Base-by-base conservation (phyloP, 2,797 vertebrate genomes). In the Enteromius treurensis region DNA sequence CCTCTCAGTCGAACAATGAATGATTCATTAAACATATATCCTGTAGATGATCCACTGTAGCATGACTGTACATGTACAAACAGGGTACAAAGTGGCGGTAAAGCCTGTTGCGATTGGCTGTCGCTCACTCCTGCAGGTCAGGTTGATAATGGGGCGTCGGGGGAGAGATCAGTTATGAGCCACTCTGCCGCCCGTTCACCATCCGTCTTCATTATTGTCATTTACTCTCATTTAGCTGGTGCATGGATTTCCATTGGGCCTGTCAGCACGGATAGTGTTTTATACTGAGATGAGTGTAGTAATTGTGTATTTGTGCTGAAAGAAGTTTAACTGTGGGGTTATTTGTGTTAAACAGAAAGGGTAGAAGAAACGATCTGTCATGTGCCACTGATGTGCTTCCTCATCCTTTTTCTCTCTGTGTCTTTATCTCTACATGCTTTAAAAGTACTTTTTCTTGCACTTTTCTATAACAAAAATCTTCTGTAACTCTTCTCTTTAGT, bases 191-290 rank as follows among this genome's bases (percentile, higher is more conserved):
- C 78, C 47, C 58, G 73, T 87, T 89, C 85, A 65, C 89, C 85
- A 85, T 87, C 85, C 42, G 71, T 90, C 89, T 89, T 91, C 89
- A 90, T 91, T 91, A 90, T 89, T 89, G 88, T 89, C 89, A 84
- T 90, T 87, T 86, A 88, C 83, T 80, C 78, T 84, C 86, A 88
- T 89, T 81, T 85, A 89, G 73, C 79, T 32, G 23, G 42, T 47
- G 79, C 85, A 87, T 89, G 83, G 89, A 91, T 89, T 89, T 88
- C 90, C 87, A 65, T 80, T 86, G 77, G 64, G 47, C 68, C 76
- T 86, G 89, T 89, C 88, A 86, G 51, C 42, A 60, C n/a, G n/a
- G 85, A 86, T 83, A 80, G 83, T 68, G 74, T 76, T 87, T 74
- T 67, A 88, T 83, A 85, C 85, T 53, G 67, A 86, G 70, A 64